Conservation (phyloP, 2,113 vertebrate species). For the Dicentrarchus labrax region DNA sequence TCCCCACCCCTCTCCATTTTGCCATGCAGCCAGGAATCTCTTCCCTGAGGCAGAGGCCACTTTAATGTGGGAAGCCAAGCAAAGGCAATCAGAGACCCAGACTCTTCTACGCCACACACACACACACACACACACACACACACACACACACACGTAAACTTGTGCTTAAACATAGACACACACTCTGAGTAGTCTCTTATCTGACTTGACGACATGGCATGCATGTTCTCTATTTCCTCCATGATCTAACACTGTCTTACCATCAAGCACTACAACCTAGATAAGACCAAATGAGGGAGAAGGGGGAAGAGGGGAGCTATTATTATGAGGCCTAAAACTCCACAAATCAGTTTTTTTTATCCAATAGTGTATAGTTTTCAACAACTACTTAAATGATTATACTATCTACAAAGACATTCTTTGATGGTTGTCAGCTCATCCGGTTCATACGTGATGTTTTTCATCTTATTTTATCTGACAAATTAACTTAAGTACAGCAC, state of each 20-base stretch:
- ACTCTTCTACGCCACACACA: slow-evolving; percentile 70
- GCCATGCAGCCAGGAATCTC: slow-evolving; percentile 81
- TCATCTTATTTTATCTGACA: slow-evolving; percentile 80
- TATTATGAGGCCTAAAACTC: slow-evolving; percentile 66
- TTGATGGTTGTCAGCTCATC: slow-evolving; percentile 88
- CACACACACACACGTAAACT: slow-evolving; percentile 50
- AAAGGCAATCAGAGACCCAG: slow-evolving; percentile 84
- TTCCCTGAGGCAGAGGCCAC: slow-evolving; percentile 83
- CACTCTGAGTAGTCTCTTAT: slow-evolving; percentile 78
- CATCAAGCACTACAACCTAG: slow-evolving; percentile 72
- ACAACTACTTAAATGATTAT: slow-evolving; percentile 72
- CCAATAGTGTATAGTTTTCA: slow-evolving; percentile 78
- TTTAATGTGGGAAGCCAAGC: slow-evolving; percentile 87
- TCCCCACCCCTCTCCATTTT: slow-evolving; percentile 75
- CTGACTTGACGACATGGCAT: slow-evolving; percentile 83
- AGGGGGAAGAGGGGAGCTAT: slow-evolving; percentile 57
- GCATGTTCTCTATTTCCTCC: slow-evolving; percentile 83
- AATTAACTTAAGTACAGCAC: slow-evolving; percentile 67
- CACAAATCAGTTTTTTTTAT: slow-evolving; percentile 76
- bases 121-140: slow-evolving; percentile 16
- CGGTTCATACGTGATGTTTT: slow-evolving; percentile 82
- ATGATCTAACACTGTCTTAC: slow-evolving; percentile 80
- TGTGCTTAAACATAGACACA: slow-evolving; percentile 65
- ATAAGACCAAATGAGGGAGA: slow-evolving; percentile 77
- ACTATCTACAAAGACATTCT: slow-evolving; percentile 87